A percentile compares a stretch with the other conserved stretches of the same genome.
These are phyloP conservation scores for Gorsachius goisagi DNA, from an alignment of 2,113 vertebrate species.

Conservation along the genomic window DNA sequence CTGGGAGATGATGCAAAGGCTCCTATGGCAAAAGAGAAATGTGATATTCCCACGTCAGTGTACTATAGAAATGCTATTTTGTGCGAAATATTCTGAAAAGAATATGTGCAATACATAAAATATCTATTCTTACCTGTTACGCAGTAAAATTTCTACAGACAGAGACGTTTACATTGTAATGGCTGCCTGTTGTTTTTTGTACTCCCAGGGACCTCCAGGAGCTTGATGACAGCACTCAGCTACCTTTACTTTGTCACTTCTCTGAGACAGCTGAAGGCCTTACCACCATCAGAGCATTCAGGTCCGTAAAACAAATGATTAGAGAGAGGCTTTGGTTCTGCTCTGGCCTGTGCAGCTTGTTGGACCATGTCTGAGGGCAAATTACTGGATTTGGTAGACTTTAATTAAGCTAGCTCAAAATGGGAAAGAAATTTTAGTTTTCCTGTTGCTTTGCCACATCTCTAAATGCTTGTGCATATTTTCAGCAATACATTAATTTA, in stretches of 20 bases:
- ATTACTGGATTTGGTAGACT: background rate
- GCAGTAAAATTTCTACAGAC: background rate
- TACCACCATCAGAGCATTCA: slow-evolving; percentile 94
- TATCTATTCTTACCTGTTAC: background rate
- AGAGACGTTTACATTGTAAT: background rate
- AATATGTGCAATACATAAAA: background rate
- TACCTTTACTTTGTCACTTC: slow-evolving; percentile 96
- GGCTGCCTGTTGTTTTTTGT: background rate
- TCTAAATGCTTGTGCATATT: background rate
- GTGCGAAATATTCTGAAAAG: background rate
- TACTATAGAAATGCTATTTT: background rate
- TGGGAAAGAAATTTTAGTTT: background rate
- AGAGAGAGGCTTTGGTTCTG: background rate
- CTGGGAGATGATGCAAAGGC: background rate
- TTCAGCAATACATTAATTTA: background rate
- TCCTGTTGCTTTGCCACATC: background rate
- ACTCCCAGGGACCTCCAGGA: slow-evolving; percentile 90
- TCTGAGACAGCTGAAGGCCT: slow-evolving; percentile 97
- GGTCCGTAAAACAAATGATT: slow-evolving; percentile 66
- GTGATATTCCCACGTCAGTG: background rate
- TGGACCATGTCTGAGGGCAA: background rate
- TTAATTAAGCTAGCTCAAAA: background rate
- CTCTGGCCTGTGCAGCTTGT: background rate
- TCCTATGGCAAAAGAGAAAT: background rate
- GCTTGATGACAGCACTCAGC: slow-evolving; percentile 93